Base-by-base conservation (phyloP, 1,140 invertebrate genomes). In the Plectus sambesii region DNA sequence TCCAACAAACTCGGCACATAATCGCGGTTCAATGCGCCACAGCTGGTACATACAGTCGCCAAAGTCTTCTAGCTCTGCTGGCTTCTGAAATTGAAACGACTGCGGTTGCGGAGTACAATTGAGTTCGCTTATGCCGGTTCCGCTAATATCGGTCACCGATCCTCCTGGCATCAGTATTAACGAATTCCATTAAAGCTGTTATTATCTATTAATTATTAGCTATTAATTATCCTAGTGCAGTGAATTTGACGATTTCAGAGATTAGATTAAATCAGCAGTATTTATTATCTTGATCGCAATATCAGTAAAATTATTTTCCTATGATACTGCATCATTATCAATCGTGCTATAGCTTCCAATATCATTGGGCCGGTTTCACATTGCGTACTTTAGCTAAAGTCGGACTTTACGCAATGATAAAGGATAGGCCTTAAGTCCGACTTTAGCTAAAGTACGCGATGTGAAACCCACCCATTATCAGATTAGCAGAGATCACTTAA, bases 131-230 rank as follows among this genome's bases (percentile, higher is more conserved):
- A 35, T 30, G 26, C 29, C 37, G 24, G 24, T 51, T 15, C 35
- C 49, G 36, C 29, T 15, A 22, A 19, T 12, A 41, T 17, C 20
- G 49, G 30, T 48, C 42, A 29, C 20, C 49, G 43, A 48, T 46
- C 37, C 41, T 44, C 30, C 29, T 51, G 33, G 2, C 49, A 24
- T 36, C 33, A n/a, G 20, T 37, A 39, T 51, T 39, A n/a, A n/a
- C n/a, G n/a, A n/a, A n/a, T 59, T 38, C 29, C 58, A 51, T 44
- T 61, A 60, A 35, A 61, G 62, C 5, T 48, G 23, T 19, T n/a
- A n/a, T n/a, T n/a, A n/a, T n/a, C n/a, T n/a, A n/a, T n/a, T n/a
- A n/a, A n/a, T n/a, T n/a, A n/a, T n/a, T n/a, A n/a, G n/a, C n/a
- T n/a, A n/a, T 60, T 60, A 41, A 58, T 39, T 40, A 27, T 22